Evolutionary conservation across 2,797 vertebrate genomes (phyloP), one percentile per base, ranked within the genome.

Genomic region (Amniataba percoides): DNA sequence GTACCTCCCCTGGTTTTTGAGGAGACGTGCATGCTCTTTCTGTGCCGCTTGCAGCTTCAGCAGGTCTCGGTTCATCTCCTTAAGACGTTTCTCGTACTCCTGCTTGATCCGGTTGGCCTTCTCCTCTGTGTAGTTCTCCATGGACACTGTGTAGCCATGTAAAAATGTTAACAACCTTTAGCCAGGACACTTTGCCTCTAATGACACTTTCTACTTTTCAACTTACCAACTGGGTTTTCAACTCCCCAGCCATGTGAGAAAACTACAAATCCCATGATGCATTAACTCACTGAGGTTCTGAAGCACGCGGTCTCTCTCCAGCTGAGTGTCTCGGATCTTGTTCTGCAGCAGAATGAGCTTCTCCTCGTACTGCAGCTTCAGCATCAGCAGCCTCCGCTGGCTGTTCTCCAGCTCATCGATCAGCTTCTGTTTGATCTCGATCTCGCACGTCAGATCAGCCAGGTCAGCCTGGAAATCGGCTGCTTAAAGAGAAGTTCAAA

Each of bases 381-480:
- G 96, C 6, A 96, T 97, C 84, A 98, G 95, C 80, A 99, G 94
- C 74, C 98, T 93, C 43, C 97, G 93, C 92, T 99, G 98, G 92
- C 98, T 99, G 93, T 99, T 99, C 93, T 99, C 98, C 89, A 99
- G 94, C 88, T 99, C 98, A 0, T 99, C 98, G 2, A 99, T 99
- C 84, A 99, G 95, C 91, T 97, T 98, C 95, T 99, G 98, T 82
- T 99, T 99, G 94, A 99, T 99, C 93, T 99, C 98, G 11, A 99
- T 99, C 94, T 99, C 98, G 0, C 98, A 99, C 0, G 97, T 99
- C 92, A 99, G 88, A 90, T 99, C 98, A 0, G 98, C 98, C 88
- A 99, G 92, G 87, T 99, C 98, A 0, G 96, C 98, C 92, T 99
- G 97, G 86, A 98, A 96, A 93, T 97, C 97, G 68, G 96, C 97